A percentile compares a stretch with the other conserved stretches of the same genome.
Conservation (phyloP, 2,797 vertebrate species). For the Sebastiscus albofasciatus region DNA sequence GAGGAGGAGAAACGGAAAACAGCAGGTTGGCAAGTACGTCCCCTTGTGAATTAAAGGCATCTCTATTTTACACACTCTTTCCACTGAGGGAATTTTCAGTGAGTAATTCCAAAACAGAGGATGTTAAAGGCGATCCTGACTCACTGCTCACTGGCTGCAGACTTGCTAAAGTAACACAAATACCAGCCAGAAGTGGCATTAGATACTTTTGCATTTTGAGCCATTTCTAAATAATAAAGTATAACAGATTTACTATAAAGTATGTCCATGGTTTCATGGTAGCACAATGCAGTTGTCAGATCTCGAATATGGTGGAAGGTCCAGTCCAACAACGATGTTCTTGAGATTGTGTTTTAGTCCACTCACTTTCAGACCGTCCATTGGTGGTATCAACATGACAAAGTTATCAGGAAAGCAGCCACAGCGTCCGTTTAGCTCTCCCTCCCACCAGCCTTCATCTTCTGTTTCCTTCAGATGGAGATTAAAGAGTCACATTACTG, state of each 20-base stretch:
- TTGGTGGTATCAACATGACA: conserved; percentile 85
- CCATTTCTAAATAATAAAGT: neutral
- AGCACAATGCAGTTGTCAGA: neutral
- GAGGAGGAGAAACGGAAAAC: conserved; percentile 47
- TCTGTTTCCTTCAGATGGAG: conserved; percentile 81
- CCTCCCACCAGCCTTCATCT: conserved; percentile 94
- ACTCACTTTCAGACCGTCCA: conserved; percentile 78
- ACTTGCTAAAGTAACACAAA: conserved; percentile 4
- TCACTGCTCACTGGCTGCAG: conserved; percentile 48
- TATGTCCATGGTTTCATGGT: conserved; percentile 29
- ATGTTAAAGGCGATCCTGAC: conserved; percentile 53
- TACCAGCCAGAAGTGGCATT: neutral
- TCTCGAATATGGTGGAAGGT: neutral
- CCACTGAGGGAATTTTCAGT: conserved; percentile 66
- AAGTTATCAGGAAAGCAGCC: conserved; percentile 92
- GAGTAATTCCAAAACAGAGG: conserved; percentile 63
- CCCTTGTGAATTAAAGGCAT: conserved; percentile 20
- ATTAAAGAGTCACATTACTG: conserved; percentile 54
- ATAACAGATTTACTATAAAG: conserved; percentile 23
- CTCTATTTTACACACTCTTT: conserved; percentile 40
- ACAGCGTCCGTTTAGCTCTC: conserved; percentile 83
- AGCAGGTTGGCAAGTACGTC: conserved; percentile 26
- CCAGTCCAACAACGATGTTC: neutral
- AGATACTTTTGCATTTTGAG: neutral
- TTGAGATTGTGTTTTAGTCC: conserved; percentile 1